These are phyloP conservation scores for Cuculus canorus DNA, from an alignment of 2,797 vertebrate genomes.

Conservation along the genomic window DNA sequence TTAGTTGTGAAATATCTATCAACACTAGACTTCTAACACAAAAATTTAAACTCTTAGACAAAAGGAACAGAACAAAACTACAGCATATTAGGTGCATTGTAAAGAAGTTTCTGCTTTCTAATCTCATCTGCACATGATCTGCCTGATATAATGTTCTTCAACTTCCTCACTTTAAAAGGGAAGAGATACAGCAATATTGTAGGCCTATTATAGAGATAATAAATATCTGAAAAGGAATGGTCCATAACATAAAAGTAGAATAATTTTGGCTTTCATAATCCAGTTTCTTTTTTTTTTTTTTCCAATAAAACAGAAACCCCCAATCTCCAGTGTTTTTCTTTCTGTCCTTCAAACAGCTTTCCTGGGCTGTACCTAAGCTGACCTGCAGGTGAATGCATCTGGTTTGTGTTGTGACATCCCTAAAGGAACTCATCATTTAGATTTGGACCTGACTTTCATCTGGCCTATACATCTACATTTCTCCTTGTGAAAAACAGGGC, in stretches of 20 bases:
- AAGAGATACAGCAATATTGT: background rate
- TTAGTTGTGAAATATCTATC: background rate
- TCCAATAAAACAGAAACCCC: background rate
- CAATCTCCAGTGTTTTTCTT: background rate
- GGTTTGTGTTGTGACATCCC: fast-evolving
- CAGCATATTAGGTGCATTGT: background rate
- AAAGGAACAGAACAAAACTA: background rate
- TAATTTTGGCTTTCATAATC: background rate
- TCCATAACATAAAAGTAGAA: background rate
- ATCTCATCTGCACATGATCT: background rate
- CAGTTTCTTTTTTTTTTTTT: background rate
- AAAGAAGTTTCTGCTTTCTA: background rate
- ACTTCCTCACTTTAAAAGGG: background rate
- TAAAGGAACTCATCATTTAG: background rate
- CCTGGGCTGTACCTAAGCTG: background rate
- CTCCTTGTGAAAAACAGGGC: background rate
- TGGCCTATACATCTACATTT: background rate
- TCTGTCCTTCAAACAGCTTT: background rate
- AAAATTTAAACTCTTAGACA: background rate
- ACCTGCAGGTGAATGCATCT: background rate
- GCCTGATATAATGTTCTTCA: background rate
- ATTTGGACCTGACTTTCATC: background rate
- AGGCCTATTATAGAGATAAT: background rate
- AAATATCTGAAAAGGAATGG: background rate
- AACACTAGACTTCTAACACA: background rate